Conservation (phyloP, 1,140 invertebrate genomes). For the Drosophila busckii region DNA sequence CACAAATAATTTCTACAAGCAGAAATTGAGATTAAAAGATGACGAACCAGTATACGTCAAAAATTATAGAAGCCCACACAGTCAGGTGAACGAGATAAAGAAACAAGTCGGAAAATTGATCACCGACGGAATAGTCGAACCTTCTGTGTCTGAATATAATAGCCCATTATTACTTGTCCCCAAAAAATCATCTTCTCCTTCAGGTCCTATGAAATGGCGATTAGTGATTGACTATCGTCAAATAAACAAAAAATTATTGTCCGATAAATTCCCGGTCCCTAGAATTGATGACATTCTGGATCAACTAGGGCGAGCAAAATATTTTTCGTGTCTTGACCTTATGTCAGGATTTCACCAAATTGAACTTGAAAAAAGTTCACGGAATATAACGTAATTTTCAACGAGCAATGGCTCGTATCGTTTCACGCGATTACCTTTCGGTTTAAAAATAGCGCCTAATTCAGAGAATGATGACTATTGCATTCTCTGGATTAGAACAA, state of each 20-base stretch:
- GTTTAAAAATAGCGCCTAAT: slow-evolving; percentile 11
- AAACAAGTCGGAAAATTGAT: slow-evolving; percentile 17
- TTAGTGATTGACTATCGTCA: slow-evolving; percentile 20
- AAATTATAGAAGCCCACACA: slow-evolving; percentile 8
- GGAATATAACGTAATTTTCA: slow-evolving; percentile 17
- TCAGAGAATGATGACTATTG: slow-evolving; percentile 16
- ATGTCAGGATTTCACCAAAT: slow-evolving; percentile 24
- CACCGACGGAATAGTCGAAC: slow-evolving; percentile 7
- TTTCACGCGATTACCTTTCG: slow-evolving; percentile 8
- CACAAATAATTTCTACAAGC: slow-evolving; percentile 2
- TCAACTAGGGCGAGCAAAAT: slow-evolving; percentile 9
- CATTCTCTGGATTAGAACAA: slow-evolving; percentile 5
- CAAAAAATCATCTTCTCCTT: slow-evolving; percentile 10
- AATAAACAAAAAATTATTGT: slow-evolving; percentile 9
- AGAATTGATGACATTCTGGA: slow-evolving; percentile 17
- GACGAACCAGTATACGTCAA: slow-evolving; percentile 9
- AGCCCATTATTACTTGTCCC: slow-evolving; percentile 8
- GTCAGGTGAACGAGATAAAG: slow-evolving; percentile 6
- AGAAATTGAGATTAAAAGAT: slow-evolving; percentile 3
- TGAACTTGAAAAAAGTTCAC: slow-evolving; percentile 6
- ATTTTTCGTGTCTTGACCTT: slow-evolving; percentile 20
- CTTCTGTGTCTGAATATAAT: slow-evolving; percentile 4
- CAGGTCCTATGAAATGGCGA: slow-evolving; percentile 11
- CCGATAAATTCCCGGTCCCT: slow-evolving; percentile 6
- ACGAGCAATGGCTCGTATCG: slow-evolving; percentile 16